Percentiles rank a stretch among this genome's conserved stretches.
These are phyloP conservation scores for Azorinus chamasolen DNA, from an alignment of 2,888 invertebrate genomes.

Conservation along the genomic window DNA sequence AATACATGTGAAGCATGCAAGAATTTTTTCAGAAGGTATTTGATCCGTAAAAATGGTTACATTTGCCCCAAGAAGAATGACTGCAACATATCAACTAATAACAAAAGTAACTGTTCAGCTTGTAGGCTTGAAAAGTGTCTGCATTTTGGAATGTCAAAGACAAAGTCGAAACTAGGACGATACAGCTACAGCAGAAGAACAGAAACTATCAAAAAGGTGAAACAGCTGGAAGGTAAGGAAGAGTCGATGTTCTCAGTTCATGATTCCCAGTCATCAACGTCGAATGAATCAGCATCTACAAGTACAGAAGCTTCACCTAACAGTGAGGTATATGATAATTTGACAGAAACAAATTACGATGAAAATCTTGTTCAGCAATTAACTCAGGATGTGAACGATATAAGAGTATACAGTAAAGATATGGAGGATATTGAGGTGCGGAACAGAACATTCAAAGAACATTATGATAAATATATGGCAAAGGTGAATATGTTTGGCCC, in stretches of 20 bases:
- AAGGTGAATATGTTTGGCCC: constrained; percentile 46
- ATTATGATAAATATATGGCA: constrained; percentile 44
- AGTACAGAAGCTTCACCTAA: no score
- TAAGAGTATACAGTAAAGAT: constrained; percentile 45
- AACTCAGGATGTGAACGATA: constrained; percentile 50
- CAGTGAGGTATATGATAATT: no score
- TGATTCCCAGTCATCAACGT: no score
- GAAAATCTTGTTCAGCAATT: no score
- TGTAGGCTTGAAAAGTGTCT: constrained; percentile 54
- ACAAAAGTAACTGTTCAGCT: constrained; percentile 55
- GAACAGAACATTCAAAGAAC: constrained; percentile 23
- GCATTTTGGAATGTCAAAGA: constrained; percentile 52
- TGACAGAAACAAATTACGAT: no score
- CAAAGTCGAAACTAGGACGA: constrained; percentile 50
- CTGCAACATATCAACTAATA: constrained; percentile 42
- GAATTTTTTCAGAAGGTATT: constrained; percentile 62
- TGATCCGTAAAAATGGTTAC: constrained; percentile 46
- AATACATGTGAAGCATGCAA: constrained; percentile 67
- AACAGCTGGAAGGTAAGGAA: constrained; percentile 37
- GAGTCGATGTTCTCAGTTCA: no score
- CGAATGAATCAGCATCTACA: not conserved
- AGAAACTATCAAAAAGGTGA: constrained; percentile 53
- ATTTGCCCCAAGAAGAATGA: constrained; percentile 31
- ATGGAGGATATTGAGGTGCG: constrained; percentile 10
- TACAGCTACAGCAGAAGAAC: constrained; percentile 40